phyloP scores from a whole-genome alignment of 2,797 vertebrate species.

The Zalophus californianus region DNA sequence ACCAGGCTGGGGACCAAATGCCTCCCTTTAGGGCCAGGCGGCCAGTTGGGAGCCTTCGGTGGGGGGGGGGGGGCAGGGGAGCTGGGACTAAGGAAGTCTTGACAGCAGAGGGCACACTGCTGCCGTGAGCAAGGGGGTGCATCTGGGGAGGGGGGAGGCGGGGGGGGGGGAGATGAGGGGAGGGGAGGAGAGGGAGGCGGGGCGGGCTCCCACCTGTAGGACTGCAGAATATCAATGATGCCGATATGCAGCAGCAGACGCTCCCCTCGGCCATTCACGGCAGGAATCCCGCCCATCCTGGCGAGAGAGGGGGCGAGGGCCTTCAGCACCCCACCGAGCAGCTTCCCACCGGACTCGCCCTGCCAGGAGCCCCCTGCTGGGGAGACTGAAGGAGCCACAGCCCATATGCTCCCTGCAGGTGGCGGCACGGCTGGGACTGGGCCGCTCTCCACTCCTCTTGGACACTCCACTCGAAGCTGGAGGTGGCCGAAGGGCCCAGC shows the following conservation, averaged over 20 bases:
- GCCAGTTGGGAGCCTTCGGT: neutral
- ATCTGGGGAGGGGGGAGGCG: rapidly evolving
- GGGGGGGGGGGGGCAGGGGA: rapidly evolving
- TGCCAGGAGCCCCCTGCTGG: neutral
- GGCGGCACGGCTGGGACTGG: neutral
- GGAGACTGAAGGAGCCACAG: neutral
- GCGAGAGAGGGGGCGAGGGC: neutral
- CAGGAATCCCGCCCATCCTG: conserved; percentile 99
- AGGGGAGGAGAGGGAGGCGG: no score
- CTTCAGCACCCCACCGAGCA: neutral
- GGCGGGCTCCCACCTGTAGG: conserved; percentile 92
- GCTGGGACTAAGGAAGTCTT: neutral
- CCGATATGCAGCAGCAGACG: conserved; percentile 96
- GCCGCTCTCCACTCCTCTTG: rapidly evolving
- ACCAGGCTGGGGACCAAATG: neutral
- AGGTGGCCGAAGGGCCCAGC: rapidly evolving
- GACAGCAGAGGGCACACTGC: neutral
- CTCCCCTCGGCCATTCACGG: conserved; percentile 96
- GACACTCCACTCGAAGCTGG: neutral
- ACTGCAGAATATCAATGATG: conserved; percentile 98
- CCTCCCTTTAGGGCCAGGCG: neutral
- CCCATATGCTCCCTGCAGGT: rapidly evolving
- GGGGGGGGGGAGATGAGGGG: neutral
- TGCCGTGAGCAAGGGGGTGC: neutral
- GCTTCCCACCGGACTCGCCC: no score